phyloP scores from a whole-genome alignment of 2,888 invertebrate genomes.

The Nemurella pictetii region DNA sequence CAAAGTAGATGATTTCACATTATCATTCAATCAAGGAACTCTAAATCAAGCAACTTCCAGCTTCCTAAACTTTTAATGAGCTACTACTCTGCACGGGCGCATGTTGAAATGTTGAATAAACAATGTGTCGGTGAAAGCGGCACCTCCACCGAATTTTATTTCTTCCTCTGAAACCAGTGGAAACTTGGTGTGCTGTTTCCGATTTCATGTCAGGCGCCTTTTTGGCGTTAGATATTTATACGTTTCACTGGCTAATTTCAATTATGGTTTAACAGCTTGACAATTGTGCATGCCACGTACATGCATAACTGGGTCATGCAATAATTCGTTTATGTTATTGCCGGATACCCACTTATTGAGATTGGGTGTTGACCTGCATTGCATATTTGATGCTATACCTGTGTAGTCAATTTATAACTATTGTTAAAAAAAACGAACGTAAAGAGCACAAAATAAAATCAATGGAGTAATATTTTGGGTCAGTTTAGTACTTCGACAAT shows the following conservation, averaged over 20 bases:
- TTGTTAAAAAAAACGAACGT: not conserved
- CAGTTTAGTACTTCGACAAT: not conserved
- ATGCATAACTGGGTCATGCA: not conserved
- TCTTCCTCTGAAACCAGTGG: not conserved
- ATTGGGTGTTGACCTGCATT: not conserved
- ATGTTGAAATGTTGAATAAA: not conserved
- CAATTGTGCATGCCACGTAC: not conserved
- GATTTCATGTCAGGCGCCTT: not conserved
- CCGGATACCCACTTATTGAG: not conserved
- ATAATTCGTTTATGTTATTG: not conserved
- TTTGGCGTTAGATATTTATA: not conserved
- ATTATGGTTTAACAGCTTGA: not conserved
- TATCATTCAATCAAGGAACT: conserved; percentile 11
- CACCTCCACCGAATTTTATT: not conserved
- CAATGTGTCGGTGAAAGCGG: not conserved
- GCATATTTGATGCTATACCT: not conserved
- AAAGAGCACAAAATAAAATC: not conserved
- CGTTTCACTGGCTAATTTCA: not conserved
- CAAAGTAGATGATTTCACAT: conserved; percentile 21
- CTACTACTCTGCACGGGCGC: not conserved
- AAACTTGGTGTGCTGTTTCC: not conserved
- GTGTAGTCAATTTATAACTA: not conserved
- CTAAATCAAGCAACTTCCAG: not conserved
- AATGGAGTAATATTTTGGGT: not conserved
- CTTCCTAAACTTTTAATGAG: not conserved